Base-by-base conservation (phyloP, 37 sponge, comb jelly and placozoan species). In the Halisarca cf. caerulea region DNA sequence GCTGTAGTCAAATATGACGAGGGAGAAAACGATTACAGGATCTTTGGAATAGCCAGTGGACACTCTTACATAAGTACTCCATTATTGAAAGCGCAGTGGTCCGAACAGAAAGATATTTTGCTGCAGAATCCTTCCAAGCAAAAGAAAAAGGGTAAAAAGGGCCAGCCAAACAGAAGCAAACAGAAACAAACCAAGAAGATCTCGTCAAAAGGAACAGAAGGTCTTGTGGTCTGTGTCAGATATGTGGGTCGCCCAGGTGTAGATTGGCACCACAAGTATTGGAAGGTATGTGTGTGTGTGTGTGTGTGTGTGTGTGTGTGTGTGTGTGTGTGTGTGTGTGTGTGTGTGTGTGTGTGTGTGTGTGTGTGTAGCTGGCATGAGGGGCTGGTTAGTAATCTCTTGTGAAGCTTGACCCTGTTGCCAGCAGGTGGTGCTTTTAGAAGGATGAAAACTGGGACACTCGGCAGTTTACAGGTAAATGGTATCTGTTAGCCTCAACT, bases 301-400 rank as follows among this genome's bases (percentile, higher is more conserved):
- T 39, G 24, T 23, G 35, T 34, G 35, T 34, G 80, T 79, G 58
- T 45, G 80, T 51, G 51, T 78, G 78, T 78, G 78, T 78, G 78
- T 78, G 78, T 78, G 78, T 78, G 78, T 78, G 78, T 78, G 78
- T 78, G 78, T 78, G 78, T 78, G 78, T 40, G 51, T 78, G 78
- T 44, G 78, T 43, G 78, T 44, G 47, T 78, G 47, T 78, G 78
- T 78, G 78, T 78, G 78, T 78, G 78, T 78, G 78, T 78, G 78
- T 78, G 78, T 78, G 78, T 78, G 78, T 78, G 78, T 40, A 27
- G n/a, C n/a, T n/a, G n/a, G n/a, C n/a, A n/a, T n/a, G n/a, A n/a
- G n/a, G n/a, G n/a, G n/a, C n/a, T n/a, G n/a, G n/a, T n/a, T n/a
- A n/a, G n/a, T n/a, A n/a, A n/a, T n/a, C n/a, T n/a, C n/a, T n/a